Evolutionary conservation across 1,140 invertebrate genomes (phyloP).

Genomic region (Phymastichus coffea): DNA sequence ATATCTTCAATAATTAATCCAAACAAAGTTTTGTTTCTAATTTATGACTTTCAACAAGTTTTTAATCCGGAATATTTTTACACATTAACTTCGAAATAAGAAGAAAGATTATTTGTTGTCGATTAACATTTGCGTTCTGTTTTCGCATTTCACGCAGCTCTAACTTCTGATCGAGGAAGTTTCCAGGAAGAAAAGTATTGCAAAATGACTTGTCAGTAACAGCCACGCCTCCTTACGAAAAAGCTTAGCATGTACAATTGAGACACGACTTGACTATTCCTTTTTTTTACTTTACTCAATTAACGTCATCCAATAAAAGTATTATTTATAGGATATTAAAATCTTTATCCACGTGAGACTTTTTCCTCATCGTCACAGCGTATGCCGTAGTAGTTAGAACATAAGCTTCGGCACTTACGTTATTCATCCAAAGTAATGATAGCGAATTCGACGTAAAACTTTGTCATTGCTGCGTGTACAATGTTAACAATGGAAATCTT

Average conservation of each 20-base stretch:
- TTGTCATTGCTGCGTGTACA: background rate
- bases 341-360: too few relatives aligned
- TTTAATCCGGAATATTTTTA: too few relatives aligned
- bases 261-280: background rate
- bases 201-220: background rate
- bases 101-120: too few relatives aligned
- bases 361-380: too few relatives aligned
- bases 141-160: background rate
- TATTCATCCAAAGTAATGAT: too few relatives aligned
- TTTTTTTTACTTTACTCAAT: constrained; percentile 8
- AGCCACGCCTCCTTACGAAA: background rate
- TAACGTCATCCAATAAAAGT: background rate
- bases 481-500: background rate
- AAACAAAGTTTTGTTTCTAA: too few relatives aligned
- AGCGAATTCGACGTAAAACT: too few relatives aligned
- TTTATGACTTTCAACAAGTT: too few relatives aligned
- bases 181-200: constrained; percentile 13
- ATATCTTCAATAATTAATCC: too few relatives aligned
- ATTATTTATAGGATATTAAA: background rate
- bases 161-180: constrained; percentile 8
- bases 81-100: too few relatives aligned
- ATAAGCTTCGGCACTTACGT: too few relatives aligned
- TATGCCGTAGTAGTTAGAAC: too few relatives aligned
- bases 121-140: background rate
- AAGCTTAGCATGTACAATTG: constrained; percentile 1